Percentiles rank a stretch among this genome's conserved stretches.
These are phyloP conservation scores for Rhea americana DNA, from an alignment of 2,113 vertebrate genomes.

Conservation along the genomic window DNA sequence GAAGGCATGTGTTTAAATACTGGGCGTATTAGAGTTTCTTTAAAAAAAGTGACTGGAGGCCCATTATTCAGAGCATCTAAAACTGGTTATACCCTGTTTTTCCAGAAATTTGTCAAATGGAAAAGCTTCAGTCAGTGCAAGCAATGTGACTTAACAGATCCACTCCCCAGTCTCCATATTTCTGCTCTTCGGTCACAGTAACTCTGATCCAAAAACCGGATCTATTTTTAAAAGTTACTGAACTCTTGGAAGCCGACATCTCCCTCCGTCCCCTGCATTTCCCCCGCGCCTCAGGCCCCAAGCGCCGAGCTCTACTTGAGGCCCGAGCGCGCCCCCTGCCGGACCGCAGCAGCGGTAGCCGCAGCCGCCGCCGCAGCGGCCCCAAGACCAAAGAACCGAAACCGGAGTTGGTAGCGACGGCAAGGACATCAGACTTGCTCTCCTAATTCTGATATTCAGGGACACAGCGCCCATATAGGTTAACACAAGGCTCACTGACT, in stretches of 20 bases:
- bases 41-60: not conserved
- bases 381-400: not conserved
- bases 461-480: not conserved
- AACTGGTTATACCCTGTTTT: not conserved
- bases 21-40: not conserved
- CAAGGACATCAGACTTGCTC: not conserved
- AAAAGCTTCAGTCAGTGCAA: fast-evolving
- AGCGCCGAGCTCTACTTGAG: not conserved
- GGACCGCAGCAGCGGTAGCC: not conserved
- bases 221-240: not conserved
- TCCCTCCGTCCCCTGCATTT: not conserved
- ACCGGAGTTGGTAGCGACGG: not conserved
- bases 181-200: not conserved
- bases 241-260: not conserved
- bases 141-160: fast-evolving
- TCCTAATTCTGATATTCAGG: fast-evolving
- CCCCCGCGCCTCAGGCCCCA: not conserved
- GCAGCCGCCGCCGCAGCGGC: too few species aligned
- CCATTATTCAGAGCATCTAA: not conserved
- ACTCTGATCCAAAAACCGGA: not conserved
- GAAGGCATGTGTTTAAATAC: not conserved
- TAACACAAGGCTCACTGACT: not conserved
- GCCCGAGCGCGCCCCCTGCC: not conserved
- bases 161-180: too few species aligned
- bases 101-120: not conserved